These are phyloP conservation scores for Vultur gryphus DNA, from an alignment of 2,797 vertebrate genomes.

Conservation along the genomic window DNA sequence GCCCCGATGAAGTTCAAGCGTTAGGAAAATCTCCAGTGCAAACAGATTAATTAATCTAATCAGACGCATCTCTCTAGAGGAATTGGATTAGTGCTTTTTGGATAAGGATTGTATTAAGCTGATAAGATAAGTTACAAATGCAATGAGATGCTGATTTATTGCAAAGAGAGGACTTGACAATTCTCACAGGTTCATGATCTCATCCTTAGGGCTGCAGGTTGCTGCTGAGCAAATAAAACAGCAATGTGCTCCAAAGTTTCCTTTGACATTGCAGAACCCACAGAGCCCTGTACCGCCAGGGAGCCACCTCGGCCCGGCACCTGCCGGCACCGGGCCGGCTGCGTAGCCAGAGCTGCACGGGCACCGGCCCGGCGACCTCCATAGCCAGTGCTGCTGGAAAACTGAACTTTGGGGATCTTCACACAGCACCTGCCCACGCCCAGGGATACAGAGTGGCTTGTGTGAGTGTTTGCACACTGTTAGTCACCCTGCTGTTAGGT, in stretches of 20 bases:
- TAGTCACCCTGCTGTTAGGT: not conserved
- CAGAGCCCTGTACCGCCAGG: not conserved
- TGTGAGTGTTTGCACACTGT: accelerated
- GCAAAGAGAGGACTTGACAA: slow-evolving; percentile 11
- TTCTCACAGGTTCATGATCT: slow-evolving; percentile 1
- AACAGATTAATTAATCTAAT: slow-evolving; percentile 58
- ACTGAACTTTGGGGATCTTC: not conserved
- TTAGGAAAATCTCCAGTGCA: slow-evolving; percentile 26
- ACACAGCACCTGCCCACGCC: accelerated
- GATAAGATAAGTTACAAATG: slow-evolving; percentile 36
- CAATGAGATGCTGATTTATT: slow-evolving; percentile 62
- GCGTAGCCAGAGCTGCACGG: not conserved
- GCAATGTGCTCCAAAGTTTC: not conserved
- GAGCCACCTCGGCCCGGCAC: not conserved
- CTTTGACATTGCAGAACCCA: not conserved
- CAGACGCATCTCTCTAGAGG: not conserved
- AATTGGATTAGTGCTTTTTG: slow-evolving; percentile 56
- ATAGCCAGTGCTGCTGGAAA: not conserved
- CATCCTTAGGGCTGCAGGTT: not conserved
- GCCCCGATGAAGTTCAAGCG: not conserved
- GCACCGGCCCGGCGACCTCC: not conserved
- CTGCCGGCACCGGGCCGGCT: not conserved
- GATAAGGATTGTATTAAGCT: slow-evolving; percentile 51
- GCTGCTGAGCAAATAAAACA: not conserved
- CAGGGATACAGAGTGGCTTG: accelerated